Base-by-base conservation (phyloP, 2,797 vertebrate genomes). In the Coracias cyanogaster region DNA sequence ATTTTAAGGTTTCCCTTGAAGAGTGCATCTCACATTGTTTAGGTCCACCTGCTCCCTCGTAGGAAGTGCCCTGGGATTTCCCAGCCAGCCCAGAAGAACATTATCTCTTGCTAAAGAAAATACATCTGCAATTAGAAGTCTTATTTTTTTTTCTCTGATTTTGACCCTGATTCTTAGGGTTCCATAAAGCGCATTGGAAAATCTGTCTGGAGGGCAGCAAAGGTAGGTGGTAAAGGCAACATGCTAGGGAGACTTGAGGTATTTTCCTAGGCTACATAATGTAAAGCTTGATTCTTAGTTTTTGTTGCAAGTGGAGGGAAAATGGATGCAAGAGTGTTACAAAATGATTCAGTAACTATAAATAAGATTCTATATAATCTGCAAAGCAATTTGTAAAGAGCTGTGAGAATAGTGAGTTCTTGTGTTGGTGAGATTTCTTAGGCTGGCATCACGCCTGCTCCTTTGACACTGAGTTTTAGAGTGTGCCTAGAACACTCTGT, bases 361-460 rank as follows among this genome's bases (percentile, higher is more conserved):
- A 96, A 95, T 94, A 93, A 84, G 85, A 58, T 41, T 46, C 51
- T 25, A 10, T 62, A 8, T 64, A 84, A 71, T 91, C 91, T 86
- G 55, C 76, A 82, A 60, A 39, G 29, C 45, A 33, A 12, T 80
- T 72, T 92, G 76, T 74, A 80, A 66, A 67, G 67, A 92, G 33
- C 89, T 93, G 81, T 92, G 49, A 82, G 71, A 84, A 74, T 80
- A 92, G 45, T 26, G 45, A 77, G 61, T 48, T 90, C 45, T 87
- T 6, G 1, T 90, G 64, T 64, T 93, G 37, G 62, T 92, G 58
- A 88, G 62, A 78, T 90, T 87, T 94, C 52, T 90, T 82, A 89
- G 57, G 51, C 81, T 96, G 85, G n/a, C 72, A 84, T 91, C 78
- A 84, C 95, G 65, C 89, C 82, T 94, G 81, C 76, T 82, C 77